phyloP scores from a whole-genome alignment of 2,113 vertebrate species.

The Conger conger region DNA sequence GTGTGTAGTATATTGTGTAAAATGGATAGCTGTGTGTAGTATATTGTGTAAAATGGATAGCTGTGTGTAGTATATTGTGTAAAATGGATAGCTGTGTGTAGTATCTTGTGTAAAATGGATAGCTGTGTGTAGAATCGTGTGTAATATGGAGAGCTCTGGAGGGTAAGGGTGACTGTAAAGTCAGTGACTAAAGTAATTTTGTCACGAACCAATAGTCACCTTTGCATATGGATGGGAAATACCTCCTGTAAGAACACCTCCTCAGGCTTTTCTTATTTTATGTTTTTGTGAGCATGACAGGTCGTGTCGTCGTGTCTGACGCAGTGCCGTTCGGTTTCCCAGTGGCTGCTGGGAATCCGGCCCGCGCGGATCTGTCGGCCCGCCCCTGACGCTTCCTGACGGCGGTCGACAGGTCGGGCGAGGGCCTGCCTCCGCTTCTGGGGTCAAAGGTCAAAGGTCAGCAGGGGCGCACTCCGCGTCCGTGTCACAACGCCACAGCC shows the following conservation, averaged over 20 bases:
- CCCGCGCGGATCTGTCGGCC: not conserved
- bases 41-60: too few species aligned
- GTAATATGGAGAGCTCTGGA: not conserved
- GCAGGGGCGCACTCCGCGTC: not conserved
- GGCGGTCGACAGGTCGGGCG: not conserved
- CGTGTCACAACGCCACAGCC: not conserved
- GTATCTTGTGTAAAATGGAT: too few species aligned
- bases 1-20: too few species aligned
- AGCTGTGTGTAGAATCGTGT: too few species aligned
- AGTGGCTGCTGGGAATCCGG: not conserved
- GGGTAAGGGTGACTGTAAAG: not conserved
- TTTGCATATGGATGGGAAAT: not conserved
- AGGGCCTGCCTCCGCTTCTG: not conserved
- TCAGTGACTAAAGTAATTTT: not conserved
- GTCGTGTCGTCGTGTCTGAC: not conserved
- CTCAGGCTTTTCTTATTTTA: not conserved
- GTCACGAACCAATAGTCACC: not conserved
- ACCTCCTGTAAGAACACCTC: not conserved
- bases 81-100: too few species aligned
- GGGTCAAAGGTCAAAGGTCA: not conserved
- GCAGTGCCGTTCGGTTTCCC: not conserved
- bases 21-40: too few species aligned
- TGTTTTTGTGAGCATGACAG: not conserved
- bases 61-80: too few species aligned
- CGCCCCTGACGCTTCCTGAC: not conserved